Evolutionary conservation across 2,888 invertebrate species (phyloP).

Genomic region (Apodemia hepburni): DNA sequence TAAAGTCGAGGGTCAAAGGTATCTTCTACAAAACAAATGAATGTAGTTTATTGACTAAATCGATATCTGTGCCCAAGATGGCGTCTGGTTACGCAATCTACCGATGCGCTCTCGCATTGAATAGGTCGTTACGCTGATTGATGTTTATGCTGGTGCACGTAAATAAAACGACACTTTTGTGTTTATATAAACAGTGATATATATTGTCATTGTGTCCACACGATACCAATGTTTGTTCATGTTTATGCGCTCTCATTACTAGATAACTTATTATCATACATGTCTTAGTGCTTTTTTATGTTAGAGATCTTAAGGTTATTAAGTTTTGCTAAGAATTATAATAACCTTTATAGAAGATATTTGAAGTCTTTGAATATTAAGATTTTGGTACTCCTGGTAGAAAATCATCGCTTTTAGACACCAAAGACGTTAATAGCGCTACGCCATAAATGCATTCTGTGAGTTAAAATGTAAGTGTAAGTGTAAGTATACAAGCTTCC

Average conservation of each 20-base stretch:
- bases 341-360: too few species aligned
- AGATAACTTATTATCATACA: too few species aligned
- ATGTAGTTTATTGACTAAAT: conserved; percentile 13
- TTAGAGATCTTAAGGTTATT: too few species aligned
- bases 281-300: not conserved
- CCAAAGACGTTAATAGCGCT: too few species aligned
- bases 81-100: conserved; percentile 46
- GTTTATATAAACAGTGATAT: conserved; percentile 9
- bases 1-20: not conserved
- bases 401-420: too few species aligned
- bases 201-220: not conserved
- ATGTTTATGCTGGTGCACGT: conserved; percentile 12
- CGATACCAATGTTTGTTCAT: not conserved
- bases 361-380: too few species aligned
- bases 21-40: not conserved
- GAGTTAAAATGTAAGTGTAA: too few species aligned
- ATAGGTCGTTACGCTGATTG: conserved; percentile 15
- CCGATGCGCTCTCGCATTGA: conserved; percentile 33
- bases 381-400: too few species aligned
- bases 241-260: not conserved
- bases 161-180: conserved; percentile 12
- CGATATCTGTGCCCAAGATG: conserved; percentile 40
- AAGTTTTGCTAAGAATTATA: too few species aligned
- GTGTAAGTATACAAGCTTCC: too few species aligned
- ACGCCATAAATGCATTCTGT: too few species aligned